Base-by-base conservation (phyloP, 2,888 invertebrate species). In the Xestia ashworthii region DNA sequence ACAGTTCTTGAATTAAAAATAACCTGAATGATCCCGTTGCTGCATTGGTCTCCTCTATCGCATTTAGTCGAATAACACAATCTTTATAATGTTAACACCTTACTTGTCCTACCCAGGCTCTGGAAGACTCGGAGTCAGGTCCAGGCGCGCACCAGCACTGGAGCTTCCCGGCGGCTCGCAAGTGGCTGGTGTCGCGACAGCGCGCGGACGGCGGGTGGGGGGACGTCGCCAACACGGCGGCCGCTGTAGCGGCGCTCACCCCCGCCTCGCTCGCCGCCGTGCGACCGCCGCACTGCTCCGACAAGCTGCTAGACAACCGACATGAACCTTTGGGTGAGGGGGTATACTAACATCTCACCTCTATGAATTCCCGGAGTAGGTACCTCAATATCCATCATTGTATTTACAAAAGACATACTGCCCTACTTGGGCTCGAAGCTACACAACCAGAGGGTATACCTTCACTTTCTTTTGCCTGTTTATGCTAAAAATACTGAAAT, bases 161-260 rank as follows among this genome's bases (percentile, higher is more conserved):
- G 98, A 98, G 98, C 91, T 97, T 98, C 82, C 98, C 98, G 0
- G 98, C 98, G 0, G 98, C 98, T 0, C 97, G 98, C 22, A 97
- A 97, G 81, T 98, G 98, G 97, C 97, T 99, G 64, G 96, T 98
- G 77, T 97, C 97, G 87, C 97, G 98, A 25, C 99, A 99, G 93
- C 97, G 97, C 81, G 95, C 97, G 0, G 98, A 98, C 89, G 99
- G 99, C 8, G 98, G 98, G 0, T 99, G 98, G 97, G 98, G 98
- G 1, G 97, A 97, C 87, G 97, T 98, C 4, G 97, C 98, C 3
- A 96, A 97, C 64, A 98, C 98, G 0, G 98, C 98, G 0, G 98
- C 98, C 79, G 98, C 98, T 0, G 97, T 98, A 0, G 97, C 98
- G n/a, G 98, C 98, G 0, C 95, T 98, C 14, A 97, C 98, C 0